Conservation (phyloP, 2,797 vertebrate species). For the Hemitrygon akajei region DNA sequence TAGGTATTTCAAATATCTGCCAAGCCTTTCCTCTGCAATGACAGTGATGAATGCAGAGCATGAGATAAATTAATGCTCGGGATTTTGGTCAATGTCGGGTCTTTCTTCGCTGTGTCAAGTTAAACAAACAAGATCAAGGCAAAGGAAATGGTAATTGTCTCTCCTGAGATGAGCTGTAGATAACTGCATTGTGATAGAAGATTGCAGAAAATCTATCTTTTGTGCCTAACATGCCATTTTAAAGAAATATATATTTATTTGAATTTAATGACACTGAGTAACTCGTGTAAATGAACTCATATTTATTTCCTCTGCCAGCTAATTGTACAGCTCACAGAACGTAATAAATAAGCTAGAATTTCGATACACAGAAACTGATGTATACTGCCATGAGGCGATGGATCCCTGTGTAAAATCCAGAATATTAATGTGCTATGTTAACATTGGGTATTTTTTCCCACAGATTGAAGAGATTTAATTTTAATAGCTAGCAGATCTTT, state of each 20-base stretch:
- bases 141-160: slow-evolving; percentile 88
- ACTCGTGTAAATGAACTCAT: slow-evolving; percentile 23
- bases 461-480: neutral
- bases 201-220: slow-evolving; percentile 57
- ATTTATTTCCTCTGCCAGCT: neutral
- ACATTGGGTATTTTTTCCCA: neutral
- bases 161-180: slow-evolving; percentile 78
- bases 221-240: neutral
- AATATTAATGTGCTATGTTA: neutral
- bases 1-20: slow-evolving; percentile 59
- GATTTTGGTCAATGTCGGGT: slow-evolving; percentile 92
- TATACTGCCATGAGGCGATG: neutral
- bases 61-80: slow-evolving; percentile 93
- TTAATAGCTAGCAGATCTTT: neutral
- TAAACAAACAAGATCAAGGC: slow-evolving; percentile 98
- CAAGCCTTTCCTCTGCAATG: slow-evolving; percentile 62
- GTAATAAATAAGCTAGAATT: neutral
- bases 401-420: slow-evolving; percentile 4
- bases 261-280: slow-evolving; percentile 6
- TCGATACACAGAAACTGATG: slow-evolving; percentile 14
- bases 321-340: neutral
- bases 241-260: slow-evolving; percentile 9
- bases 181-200: slow-evolving; percentile 65
- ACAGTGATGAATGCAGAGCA: slow-evolving; percentile 98
- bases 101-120: slow-evolving; percentile 97